Evolutionary conservation across 2,113 vertebrate species (phyloP), one percentile per base, ranked within the genome.

Genomic region (Drymodes brunneopygia): DNA sequence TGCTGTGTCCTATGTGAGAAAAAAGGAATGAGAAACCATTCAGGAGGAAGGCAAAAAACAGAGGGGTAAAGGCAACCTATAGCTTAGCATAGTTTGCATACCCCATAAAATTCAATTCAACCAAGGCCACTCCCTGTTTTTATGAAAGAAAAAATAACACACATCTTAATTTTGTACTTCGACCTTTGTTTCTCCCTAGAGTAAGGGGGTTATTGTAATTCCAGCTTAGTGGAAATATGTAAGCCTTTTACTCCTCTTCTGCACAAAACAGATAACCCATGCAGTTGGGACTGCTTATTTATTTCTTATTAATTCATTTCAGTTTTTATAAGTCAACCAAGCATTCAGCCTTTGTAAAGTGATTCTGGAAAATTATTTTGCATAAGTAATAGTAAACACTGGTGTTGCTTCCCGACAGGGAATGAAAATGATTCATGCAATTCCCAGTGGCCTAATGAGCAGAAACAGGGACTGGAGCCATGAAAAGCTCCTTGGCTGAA

Each of bases 351-450:
- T 96, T 98, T 97, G 96, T 97, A 97, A 98, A 97, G 95, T 94
- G 91, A 97, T 97, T 97, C 97, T 98, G 97, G 95, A 97, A 98
- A 98, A 97, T 97, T 95, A 97, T 98, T 98, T 98, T 98, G 95
- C 96, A 94, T 97, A 98, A 98, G 95, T 96, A 97, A 96, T 98
- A 95, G 96, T 98, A 98, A 98, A 98, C 95, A 98, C 94, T 97
- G 96, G 97, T 65, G 6, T 90, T 86, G 93, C 73, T 97, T 98
- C 94, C 92, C 98, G 96, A 95, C 97, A 98, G 89, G 84, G 92
- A 89, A 93, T 84, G 79, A 89, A 92, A 97, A 97, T 97, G 88
- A 94, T 98, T 95, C 95, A 89, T 93, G 73, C 69, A 95, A 95
- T 97, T 95, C 97, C 96, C 92, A 92, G 94, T 97, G 97, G 95